Conservation (phyloP, 2,797 vertebrate species). For the Acrocephalus scirpaceus region DNA sequence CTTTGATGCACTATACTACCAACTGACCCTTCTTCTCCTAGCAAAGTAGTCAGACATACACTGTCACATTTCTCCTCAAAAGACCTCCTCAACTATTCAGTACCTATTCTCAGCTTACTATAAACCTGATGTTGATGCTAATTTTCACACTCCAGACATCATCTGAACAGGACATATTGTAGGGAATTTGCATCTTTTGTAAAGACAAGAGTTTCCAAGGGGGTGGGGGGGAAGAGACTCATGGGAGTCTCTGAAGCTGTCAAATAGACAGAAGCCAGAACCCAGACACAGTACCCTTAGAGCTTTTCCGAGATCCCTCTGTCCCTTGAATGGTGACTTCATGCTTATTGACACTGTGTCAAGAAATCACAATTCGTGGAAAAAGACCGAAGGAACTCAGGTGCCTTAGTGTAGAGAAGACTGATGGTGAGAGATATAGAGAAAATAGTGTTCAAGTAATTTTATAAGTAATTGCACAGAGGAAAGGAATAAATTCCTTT, state of each 20-base stretch:
- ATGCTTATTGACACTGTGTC: neutral
- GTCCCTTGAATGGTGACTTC: neutral
- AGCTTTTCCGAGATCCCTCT: neutral
- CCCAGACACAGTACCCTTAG: neutral
- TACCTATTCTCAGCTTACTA: neutral
- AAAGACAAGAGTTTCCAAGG: neutral
- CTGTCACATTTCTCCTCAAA: neutral
- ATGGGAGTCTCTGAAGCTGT: neutral
- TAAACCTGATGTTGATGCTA: neutral
- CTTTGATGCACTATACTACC: neutral
- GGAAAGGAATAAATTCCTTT: neutral
- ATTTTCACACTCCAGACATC: neutral
- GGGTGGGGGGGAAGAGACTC: fast-evolving
- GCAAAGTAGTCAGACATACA: neutral
- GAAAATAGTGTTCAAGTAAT: neutral
- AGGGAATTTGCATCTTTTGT: neutral
- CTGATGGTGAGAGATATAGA: neutral
- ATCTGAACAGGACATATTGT: neutral
- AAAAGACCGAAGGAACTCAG: neutral
- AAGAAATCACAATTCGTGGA: neutral
- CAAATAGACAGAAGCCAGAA: neutral
- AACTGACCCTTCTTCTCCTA: neutral
- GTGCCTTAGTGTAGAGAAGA: neutral
- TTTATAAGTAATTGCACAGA: neutral
- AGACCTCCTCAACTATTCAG: neutral